Percentiles rank a stretch among this genome's conserved stretches.
Conservation (phyloP, 1,140 invertebrate genomes). For the Drosophila quadrilineata region DNA sequence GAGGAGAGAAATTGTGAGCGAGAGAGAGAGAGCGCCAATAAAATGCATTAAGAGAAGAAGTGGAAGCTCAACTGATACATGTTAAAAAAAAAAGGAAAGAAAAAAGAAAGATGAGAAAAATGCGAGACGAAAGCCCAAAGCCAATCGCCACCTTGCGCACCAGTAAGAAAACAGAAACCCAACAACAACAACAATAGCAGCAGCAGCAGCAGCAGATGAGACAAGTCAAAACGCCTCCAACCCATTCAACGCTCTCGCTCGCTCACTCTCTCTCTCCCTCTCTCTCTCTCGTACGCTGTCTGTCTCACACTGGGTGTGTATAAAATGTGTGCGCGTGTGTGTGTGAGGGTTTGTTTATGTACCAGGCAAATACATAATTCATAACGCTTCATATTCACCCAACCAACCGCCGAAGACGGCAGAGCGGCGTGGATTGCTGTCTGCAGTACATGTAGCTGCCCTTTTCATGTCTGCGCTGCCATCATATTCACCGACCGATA, state of each 20-base stretch:
- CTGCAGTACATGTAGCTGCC: conserved; percentile 43
- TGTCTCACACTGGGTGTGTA: too few relatives aligned
- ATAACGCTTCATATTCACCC: conserved; percentile 79
- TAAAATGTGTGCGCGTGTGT: conserved; percentile 20
- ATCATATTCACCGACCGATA: conserved; percentile 71
- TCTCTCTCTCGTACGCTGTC: neutral
- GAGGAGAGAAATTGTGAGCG: neutral
- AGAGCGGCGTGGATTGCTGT: conserved; percentile 11
- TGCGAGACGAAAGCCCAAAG: conserved; percentile 15
- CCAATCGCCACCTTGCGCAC: conserved; percentile 70
- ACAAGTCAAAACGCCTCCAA: conserved; percentile 27
- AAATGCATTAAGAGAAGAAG: conserved; percentile 32
- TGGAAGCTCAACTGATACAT: conserved; percentile 30
- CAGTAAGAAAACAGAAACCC: conserved; percentile 62
- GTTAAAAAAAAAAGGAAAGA: conserved; percentile 28
- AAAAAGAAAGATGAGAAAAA: conserved; percentile 25
- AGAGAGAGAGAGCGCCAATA: conserved; percentile 45
- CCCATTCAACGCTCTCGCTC: conserved; percentile 5
- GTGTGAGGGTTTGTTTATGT: conserved; percentile 63
- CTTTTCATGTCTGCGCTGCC: conserved; percentile 80
- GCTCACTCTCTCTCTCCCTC: neutral
- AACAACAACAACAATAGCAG: conserved; percentile 27
- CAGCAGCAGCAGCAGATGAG: conserved; percentile 7
- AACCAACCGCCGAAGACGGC: conserved; percentile 45
- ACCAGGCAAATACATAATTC: conserved; percentile 74